These are phyloP conservation scores for Potamilus streckersoni DNA, from an alignment of 1,140 invertebrate species.

Conservation along the genomic window DNA sequence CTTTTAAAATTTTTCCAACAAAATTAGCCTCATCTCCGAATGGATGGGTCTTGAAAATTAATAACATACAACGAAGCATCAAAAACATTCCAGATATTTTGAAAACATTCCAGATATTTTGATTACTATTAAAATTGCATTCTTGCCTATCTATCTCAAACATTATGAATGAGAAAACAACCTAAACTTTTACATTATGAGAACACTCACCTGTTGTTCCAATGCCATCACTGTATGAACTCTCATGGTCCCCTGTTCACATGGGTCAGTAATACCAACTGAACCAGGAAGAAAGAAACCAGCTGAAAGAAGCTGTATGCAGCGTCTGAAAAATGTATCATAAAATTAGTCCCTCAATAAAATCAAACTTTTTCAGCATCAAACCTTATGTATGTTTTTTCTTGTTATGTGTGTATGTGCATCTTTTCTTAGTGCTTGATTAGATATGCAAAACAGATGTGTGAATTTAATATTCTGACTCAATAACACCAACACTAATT, in stretches of 20 bases:
- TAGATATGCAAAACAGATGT: too few relatives aligned
- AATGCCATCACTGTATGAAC: constrained; percentile 92
- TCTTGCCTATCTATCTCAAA: too few relatives aligned
- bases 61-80: too few relatives aligned
- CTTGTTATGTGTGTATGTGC: background rate
- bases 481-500: too few relatives aligned
- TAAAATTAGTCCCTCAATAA: background rate
- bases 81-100: too few relatives aligned
- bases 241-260: constrained; percentile 87
- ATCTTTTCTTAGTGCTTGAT: background rate
- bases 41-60: too few relatives aligned
- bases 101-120: too few relatives aligned
- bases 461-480: too few relatives aligned
- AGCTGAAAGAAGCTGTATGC: constrained; percentile 90
- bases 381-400: background rate
- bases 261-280: constrained; percentile 93
- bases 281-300: constrained; percentile 96
- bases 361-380: background rate
- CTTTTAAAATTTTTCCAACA: too few relatives aligned
- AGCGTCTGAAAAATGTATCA: constrained; percentile 71
- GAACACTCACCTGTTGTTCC: constrained; percentile 81
- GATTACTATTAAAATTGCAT: too few relatives aligned
- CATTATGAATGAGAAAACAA: too few relatives aligned
- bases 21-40: too few relatives aligned
- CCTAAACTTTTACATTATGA: background rate